These are phyloP conservation scores for Vidua chalybeata DNA, from an alignment of 2,113 vertebrate species.

Conservation along the genomic window DNA sequence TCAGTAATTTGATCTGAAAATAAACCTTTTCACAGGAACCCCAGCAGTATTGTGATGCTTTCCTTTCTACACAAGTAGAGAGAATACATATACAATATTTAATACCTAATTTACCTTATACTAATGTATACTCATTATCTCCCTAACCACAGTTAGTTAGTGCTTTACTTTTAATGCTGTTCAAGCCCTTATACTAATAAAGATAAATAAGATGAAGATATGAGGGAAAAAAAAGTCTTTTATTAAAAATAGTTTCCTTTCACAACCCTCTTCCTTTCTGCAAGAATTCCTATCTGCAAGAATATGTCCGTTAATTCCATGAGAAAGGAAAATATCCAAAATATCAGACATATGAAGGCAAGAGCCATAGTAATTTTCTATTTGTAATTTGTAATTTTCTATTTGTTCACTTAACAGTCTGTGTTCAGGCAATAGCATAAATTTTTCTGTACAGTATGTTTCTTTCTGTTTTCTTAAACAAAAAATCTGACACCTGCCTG, in stretches of 20 bases:
- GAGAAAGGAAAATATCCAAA: not conserved
- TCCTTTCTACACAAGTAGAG: not conserved
- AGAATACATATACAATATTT: not conserved
- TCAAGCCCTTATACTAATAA: not conserved
- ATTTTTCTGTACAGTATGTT: not conserved
- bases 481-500: slow-evolving; percentile 20
- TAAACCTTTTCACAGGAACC: not conserved
- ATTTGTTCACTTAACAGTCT: not conserved
- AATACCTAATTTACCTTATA: not conserved
- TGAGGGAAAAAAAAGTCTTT: not conserved
- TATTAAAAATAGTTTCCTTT: not conserved
- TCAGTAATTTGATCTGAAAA: not conserved
- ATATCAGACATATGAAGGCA: not conserved
- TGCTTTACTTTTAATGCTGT: not conserved
- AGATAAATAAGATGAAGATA: not conserved
- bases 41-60: not conserved
- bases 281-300: not conserved
- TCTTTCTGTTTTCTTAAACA: slow-evolving; percentile 14
- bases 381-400: not conserved
- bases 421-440: not conserved
- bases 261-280: not conserved
- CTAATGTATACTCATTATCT: not conserved
- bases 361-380: not conserved
- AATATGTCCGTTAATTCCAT: not conserved
- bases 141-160: not conserved